phyloP scores from a whole-genome alignment of 2,888 invertebrate species.

The Orthosia cruda region DNA sequence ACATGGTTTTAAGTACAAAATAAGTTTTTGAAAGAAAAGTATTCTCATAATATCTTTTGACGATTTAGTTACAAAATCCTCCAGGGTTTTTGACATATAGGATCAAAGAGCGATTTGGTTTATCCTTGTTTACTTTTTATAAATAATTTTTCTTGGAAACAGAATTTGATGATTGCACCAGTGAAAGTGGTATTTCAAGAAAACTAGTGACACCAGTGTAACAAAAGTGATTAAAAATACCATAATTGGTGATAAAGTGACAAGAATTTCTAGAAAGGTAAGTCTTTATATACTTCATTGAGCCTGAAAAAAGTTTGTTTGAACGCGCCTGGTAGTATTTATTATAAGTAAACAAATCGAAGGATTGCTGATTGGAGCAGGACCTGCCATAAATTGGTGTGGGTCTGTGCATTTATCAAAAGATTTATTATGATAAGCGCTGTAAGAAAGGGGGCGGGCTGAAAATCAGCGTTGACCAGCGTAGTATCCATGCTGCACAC shows the following conservation, averaged over 20 bases:
- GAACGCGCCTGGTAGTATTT: background rate
- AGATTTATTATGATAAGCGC: no score
- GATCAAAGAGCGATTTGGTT: background rate
- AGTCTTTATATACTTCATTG: background rate
- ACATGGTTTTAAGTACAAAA: background rate
- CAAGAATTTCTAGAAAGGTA: slow-evolving; percentile 6
- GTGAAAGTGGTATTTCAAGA: background rate
- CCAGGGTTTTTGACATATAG: accelerated
- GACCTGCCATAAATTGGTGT: no score
- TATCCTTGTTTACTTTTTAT: background rate
- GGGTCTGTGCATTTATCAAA: no score
- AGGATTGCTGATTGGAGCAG: no score
- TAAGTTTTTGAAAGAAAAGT: background rate
- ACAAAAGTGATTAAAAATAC: no score
- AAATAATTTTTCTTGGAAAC: background rate
- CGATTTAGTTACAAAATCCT: background rate
- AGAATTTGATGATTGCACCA: accelerated
- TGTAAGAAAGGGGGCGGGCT: no score
- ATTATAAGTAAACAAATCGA: background rate
- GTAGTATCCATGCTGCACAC: no score
- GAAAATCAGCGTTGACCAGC: no score
- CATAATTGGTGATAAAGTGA: no score
- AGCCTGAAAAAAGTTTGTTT: background rate
- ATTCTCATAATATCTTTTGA: no score
- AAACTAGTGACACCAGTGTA: background rate